A percentile compares a stretch with the other conserved stretches of the same genome.
These are phyloP conservation scores for Syrrhaptes paradoxus DNA, from an alignment of 2,113 vertebrate genomes.

Conservation along the genomic window DNA sequence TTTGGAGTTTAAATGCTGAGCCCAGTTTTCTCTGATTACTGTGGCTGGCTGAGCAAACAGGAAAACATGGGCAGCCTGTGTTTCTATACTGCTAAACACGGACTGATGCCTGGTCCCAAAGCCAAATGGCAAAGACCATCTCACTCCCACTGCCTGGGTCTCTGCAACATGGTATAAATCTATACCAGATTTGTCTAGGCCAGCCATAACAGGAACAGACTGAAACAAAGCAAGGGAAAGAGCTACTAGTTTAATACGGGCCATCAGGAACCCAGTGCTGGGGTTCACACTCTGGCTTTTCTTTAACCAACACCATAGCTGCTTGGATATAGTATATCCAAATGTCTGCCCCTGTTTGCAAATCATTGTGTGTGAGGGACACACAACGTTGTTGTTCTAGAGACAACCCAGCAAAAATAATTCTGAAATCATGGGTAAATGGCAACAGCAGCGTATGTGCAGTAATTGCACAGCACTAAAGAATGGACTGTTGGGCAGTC, in stretches of 20 bases:
- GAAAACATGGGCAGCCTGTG: background rate
- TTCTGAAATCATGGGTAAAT: background rate
- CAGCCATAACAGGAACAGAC: background rate
- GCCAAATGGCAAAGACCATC: background rate
- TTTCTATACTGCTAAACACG: background rate
- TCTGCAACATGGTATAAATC: background rate
- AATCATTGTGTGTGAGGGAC: background rate
- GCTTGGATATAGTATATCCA: background rate
- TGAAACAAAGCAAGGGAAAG: background rate
- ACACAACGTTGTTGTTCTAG: background rate
- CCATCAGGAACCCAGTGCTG: background rate
- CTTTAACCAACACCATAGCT: background rate
- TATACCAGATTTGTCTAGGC: background rate
- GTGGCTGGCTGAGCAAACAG: background rate
- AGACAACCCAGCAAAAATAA: background rate
- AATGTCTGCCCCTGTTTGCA: background rate
- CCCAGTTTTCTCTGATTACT: background rate
- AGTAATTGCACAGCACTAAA: background rate
- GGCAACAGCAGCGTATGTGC: background rate
- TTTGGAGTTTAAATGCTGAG: background rate
- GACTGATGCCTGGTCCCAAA: background rate
- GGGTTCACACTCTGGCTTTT: background rate
- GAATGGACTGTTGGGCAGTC: background rate
- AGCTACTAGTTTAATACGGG: background rate
- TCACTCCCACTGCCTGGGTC: background rate